Conservation (phyloP, 2,888 invertebrate genomes). For the Andricus curvator region DNA sequence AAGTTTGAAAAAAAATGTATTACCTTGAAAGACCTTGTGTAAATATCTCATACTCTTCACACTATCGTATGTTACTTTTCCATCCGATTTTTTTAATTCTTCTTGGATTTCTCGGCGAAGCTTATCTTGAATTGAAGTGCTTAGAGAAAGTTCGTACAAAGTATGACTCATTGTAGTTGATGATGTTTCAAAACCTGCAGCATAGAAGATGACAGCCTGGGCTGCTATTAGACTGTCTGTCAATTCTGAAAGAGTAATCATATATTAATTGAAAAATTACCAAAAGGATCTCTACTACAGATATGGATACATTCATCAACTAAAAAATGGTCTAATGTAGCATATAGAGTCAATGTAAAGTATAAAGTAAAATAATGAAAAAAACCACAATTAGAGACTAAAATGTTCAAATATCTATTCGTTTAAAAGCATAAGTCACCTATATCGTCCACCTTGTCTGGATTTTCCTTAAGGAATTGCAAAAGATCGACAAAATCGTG, state of each 20-base stretch:
- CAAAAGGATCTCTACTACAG: too few relatives aligned
- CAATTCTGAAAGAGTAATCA: conserved; percentile 45
- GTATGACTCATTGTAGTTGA: conserved; percentile 76
- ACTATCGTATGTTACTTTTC: conserved; percentile 73
- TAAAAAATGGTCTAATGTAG: too few relatives aligned
- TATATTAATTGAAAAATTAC: conserved; percentile 71
- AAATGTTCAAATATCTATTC: too few relatives aligned
- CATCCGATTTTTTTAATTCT: conserved; percentile 64
- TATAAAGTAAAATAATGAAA: too few relatives aligned
- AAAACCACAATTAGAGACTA: too few relatives aligned
- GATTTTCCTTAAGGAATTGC: too few relatives aligned
- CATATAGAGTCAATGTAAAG: too few relatives aligned
- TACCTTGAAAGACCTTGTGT: conserved; percentile 74
- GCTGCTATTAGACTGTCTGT: conserved; percentile 68
- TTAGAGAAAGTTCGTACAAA: conserved; percentile 74
- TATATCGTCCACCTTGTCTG: too few relatives aligned
- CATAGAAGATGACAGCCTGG: conserved; percentile 76
- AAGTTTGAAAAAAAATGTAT: too few relatives aligned
- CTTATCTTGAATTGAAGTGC: conserved; percentile 74
- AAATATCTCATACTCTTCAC: conserved; percentile 66
- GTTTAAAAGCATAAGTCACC: too few relatives aligned
- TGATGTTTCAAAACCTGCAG: conserved; percentile 79
- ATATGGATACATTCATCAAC: too few relatives aligned
- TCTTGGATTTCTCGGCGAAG: conserved; percentile 71
- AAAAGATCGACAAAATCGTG: too few relatives aligned